Percentiles rank a stretch among this genome's conserved stretches.
Evolutionary conservation across 2,797 vertebrate species (phyloP).

Genomic region (Iguana delicatissima): DNA sequence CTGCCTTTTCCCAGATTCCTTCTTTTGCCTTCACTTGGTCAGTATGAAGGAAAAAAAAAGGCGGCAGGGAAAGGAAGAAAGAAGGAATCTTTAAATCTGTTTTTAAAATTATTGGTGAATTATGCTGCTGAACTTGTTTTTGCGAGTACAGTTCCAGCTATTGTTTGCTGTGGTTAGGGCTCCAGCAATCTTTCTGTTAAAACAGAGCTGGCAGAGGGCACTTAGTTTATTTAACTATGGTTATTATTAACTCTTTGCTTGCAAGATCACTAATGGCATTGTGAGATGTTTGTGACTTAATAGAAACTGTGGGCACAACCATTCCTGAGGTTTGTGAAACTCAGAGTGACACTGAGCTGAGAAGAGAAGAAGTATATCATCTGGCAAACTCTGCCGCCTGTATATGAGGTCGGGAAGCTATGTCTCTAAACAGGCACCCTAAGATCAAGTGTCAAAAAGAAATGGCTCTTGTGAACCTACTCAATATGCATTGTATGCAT

Average conservation of each 20-base stretch:
- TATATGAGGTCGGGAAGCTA: neutral
- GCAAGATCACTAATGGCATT: slow-evolving; percentile 29
- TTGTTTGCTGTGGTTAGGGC: slow-evolving; percentile 81
- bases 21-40: slow-evolving; percentile 78
- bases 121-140: slow-evolving; percentile 81
- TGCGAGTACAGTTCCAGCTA: slow-evolving; percentile 81
- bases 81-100: slow-evolving; percentile 78
- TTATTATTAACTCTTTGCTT: slow-evolving; percentile 77
- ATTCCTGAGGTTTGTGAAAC: slow-evolving; percentile 56
- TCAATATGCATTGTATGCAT: neutral
- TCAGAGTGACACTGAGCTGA: neutral
- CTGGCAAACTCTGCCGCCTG: neutral
- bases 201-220: slow-evolving; percentile 74
- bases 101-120: slow-evolving; percentile 82
- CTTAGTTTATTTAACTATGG: slow-evolving; percentile 67
- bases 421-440: neutral
- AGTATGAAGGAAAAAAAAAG: slow-evolving; percentile 30
- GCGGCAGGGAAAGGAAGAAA: slow-evolving; percentile 70
- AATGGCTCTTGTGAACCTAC: neutral
- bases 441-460: neutral
- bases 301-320: slow-evolving; percentile 10
- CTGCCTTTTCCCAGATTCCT: slow-evolving; percentile 39
- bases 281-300: neutral
- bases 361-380: neutral
- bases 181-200: slow-evolving; percentile 78